phyloP scores from a whole-genome alignment of 2,797 vertebrate species.

The Petrocephalus schoutedeni region DNA sequence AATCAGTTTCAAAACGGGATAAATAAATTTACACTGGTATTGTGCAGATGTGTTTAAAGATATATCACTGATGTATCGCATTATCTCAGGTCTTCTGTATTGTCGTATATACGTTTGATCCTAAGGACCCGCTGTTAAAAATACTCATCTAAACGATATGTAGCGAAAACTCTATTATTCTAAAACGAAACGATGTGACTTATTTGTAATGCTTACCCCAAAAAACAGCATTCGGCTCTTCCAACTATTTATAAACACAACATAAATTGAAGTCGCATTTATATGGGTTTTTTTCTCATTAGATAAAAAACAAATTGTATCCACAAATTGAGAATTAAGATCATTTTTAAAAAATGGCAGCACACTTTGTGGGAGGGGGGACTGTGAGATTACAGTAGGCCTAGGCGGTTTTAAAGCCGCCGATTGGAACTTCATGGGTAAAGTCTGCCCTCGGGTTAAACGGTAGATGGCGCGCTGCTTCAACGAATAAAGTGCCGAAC shows the following conservation, averaged over 20 bases:
- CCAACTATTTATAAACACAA: neutral
- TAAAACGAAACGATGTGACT: neutral
- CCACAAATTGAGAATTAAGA: neutral
- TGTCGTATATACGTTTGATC: neutral
- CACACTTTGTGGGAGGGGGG: neutral
- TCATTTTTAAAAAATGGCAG: neutral
- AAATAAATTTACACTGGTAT: neutral
- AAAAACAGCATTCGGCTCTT: neutral
- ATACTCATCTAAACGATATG: neutral
- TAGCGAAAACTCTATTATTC: neutral
- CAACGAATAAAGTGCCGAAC: neutral
- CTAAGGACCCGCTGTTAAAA: neutral
- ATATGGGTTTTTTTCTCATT: neutral
- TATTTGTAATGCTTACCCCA: neutral
- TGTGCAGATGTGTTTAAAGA: neutral
- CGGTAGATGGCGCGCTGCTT: slow-evolving; percentile 17
- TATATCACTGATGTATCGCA: neutral
- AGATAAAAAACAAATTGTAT: neutral
- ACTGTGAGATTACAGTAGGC: neutral
- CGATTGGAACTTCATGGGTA: neutral
- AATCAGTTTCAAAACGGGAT: neutral
- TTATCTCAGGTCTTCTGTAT: neutral
- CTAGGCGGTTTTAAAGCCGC: neutral
- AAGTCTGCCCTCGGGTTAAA: neutral
- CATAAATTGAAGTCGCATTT: neutral